Evolutionary conservation across 1,140 invertebrate species (phyloP).

Genomic region (Lutraria rhynchaena): DNA sequence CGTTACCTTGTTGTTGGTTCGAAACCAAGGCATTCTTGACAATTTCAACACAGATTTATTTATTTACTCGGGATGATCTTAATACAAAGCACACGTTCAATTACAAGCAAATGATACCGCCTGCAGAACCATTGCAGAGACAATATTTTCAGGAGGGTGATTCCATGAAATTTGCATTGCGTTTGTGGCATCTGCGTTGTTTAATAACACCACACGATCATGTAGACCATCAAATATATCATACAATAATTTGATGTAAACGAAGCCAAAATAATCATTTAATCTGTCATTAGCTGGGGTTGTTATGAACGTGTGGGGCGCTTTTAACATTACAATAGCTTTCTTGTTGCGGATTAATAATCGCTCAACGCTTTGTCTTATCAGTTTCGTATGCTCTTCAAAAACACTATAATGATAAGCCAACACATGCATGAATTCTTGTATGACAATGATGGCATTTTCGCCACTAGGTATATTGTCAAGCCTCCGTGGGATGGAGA

Average conservation of each 20-base stretch:
- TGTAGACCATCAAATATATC: slow-evolving; percentile 9
- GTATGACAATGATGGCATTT: slow-evolving; percentile 9
- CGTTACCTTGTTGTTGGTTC: no score
- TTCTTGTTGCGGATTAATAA: background rate
- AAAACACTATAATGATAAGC: slow-evolving; percentile 5
- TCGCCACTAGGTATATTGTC: background rate
- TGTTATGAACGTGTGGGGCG: slow-evolving; percentile 9
- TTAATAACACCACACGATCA: background rate
- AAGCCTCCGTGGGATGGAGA: background rate
- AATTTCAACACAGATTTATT: no score
- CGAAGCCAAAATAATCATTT: slow-evolving; percentile 9
- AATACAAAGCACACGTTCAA: no score
- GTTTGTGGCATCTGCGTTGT: slow-evolving; percentile 11
- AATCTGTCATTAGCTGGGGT: background rate
- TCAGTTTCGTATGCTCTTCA: background rate
- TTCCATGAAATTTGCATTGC: background rate
- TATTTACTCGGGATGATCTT: no score
- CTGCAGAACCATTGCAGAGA: no score
- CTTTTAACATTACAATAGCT: slow-evolving; percentile 14
- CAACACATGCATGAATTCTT: background rate
- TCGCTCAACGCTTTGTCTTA: slow-evolving; percentile 14
- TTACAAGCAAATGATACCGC: no score
- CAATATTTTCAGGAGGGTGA: no score
- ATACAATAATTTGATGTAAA: background rate
- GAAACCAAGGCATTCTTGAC: no score